Evolutionary conservation across 2,888 invertebrate species (phyloP), one percentile per base, ranked within the genome.

Genomic region (Zaprionus obscuricornis): DNA sequence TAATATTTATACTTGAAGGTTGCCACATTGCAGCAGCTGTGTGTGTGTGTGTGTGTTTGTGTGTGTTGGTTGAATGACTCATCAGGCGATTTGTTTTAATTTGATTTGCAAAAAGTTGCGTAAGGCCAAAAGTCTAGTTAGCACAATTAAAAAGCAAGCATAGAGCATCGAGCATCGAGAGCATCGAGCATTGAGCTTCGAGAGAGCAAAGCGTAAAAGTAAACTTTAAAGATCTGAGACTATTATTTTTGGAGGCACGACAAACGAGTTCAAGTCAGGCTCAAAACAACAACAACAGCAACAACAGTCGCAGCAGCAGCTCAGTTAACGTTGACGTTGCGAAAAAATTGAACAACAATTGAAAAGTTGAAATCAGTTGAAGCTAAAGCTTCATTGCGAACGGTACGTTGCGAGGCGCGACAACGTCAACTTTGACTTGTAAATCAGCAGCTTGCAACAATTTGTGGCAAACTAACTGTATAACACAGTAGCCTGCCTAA

Each of bases 171-270:
- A 77, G 59, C 36, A 33, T n/a, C n/a, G n/a, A n/a, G 11, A 29
- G 11, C 10, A 29, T 29, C 13, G 13, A 29, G n/a, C n/a, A n/a
- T n/a, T n/a, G n/a, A n/a, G n/a, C n/a, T n/a, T n/a, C n/a, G n/a
- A n/a, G n/a, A n/a, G n/a, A n/a, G n/a, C n/a, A n/a, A n/a, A n/a
- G n/a, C n/a, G n/a, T n/a, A n/a, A n/a, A n/a, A n/a, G n/a, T n/a
- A n/a, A n/a, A n/a, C n/a, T n/a, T n/a, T n/a, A n/a, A n/a, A n/a
- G 14, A 46, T 39, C 24, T 7, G 18, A 40, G 66, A 50, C 31
- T 39, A 57, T 22, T 42, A 27, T 27, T 58, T 73, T 78, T 81
- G 81, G 84, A 84, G 81, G 84, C 81, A 81, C 81, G 84, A 84
- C 82, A 83, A 79, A 83, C 84, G 58, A 79, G 78, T 79, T 79